These are phyloP conservation scores for Campaea margaritaria DNA, from an alignment of 2,888 invertebrate species.

Conservation along the genomic window DNA sequence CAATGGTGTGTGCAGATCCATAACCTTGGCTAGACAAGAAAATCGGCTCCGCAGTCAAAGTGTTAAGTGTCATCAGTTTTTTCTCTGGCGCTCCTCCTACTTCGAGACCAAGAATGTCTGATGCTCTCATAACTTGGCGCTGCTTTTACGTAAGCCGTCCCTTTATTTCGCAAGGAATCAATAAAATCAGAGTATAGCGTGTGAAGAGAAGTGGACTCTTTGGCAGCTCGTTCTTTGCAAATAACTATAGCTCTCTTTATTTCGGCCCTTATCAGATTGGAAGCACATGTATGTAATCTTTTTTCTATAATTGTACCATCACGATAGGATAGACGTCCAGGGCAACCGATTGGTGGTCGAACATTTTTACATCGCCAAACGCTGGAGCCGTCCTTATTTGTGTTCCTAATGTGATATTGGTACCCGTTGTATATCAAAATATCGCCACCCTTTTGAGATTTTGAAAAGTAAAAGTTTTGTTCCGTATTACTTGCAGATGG, in stretches of 20 bases:
- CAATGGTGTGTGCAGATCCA: too few relatives aligned
- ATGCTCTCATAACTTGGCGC: conserved; percentile 7
- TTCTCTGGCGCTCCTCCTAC: conserved; percentile 1
- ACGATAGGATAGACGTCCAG: too few relatives aligned
- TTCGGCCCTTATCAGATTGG: neutral
- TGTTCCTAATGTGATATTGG: neutral
- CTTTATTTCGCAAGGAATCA: conserved; percentile 7
- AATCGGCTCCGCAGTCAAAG: too few relatives aligned
- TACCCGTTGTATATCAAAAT: neutral
- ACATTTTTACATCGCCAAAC: too few relatives aligned
- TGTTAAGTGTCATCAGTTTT: neutral
- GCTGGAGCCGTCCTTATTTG: too few relatives aligned
- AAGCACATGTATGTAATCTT: neutral
- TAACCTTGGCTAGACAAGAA: too few relatives aligned
- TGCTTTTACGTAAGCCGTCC: conserved; percentile 3
- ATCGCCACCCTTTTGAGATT: neutral
- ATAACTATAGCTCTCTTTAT: neutral
- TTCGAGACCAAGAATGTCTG: conserved; percentile 1
- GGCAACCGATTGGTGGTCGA: too few relatives aligned
- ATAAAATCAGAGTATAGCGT: conserved; percentile 12
- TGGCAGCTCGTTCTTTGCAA: conserved; percentile 14
- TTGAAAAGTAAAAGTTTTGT: too few relatives aligned
- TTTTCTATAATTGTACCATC: neutral
- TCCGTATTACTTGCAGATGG: neutral
- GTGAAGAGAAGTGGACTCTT: conserved; percentile 4